Base-by-base conservation (phyloP, 2,888 invertebrate genomes). In the Drosophila maculinotata region DNA sequence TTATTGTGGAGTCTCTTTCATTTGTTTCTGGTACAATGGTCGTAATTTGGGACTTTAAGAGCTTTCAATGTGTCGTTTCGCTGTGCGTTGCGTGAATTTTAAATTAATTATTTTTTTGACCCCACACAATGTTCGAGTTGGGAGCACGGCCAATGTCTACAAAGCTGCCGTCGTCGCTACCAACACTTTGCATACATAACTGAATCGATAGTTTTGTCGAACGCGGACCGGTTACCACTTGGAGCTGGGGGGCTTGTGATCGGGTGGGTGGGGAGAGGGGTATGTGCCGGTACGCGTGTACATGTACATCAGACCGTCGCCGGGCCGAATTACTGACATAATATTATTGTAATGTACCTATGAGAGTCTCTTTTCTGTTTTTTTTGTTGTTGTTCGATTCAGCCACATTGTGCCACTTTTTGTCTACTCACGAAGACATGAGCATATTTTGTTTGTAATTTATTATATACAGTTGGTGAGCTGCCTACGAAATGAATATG, bases 361-460 rank as follows among this genome's bases (percentile, higher is more conserved):
- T 72, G 71, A 68, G 62, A 54, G 49, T 57, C 48, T 45, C 38
- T 52, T 58, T 4, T n/a, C 36, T 12, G 33, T 49, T 20, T 17
- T 28, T 23, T 20, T 33, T 33, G 54, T 49, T 64, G 56, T 39
- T 67, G 28, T 56, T 66, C 65, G 51, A 63, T 44, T 58, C 62
- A 70, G 53, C 59, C n/a, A n/a, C 58, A 56, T 47, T 80, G 76
- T 82, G 80, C 81, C 80, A 77, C 78, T 73, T 76, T 83, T 76
- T 80, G 86, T 80, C 82, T 78, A 83, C 74, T 78, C 86, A 77
- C 79, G 79, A 72, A 80, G 74, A 83, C 86, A 86, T 83, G 83
- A 80, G 77, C 83, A 83, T 87, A 88, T 83, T 87, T 89, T 84
- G 78, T 76, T 86, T 75, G 85, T 89, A 85, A 89, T 89, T 89